phyloP scores from a whole-genome alignment of 2,888 invertebrate species.

The Encarsia formosa region DNA sequence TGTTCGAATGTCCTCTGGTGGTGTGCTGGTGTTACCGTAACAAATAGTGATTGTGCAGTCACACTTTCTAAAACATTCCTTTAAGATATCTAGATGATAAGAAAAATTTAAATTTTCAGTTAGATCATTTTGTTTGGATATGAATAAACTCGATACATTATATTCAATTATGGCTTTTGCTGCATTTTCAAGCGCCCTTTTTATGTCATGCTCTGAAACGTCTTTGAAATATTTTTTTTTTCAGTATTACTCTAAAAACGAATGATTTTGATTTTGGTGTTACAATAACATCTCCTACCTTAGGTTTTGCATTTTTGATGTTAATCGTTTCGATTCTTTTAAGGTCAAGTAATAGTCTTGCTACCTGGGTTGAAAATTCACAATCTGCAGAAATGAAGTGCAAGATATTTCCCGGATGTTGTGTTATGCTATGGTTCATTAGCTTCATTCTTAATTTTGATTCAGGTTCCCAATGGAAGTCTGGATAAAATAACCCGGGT shows the following conservation, averaged over 20 bases:
- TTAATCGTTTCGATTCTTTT: not conserved
- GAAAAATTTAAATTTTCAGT: constrained; percentile 1
- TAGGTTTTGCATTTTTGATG: not conserved
- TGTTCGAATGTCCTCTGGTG: constrained; percentile 1
- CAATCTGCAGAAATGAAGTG: constrained; percentile 6
- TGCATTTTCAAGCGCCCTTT: too few species aligned
- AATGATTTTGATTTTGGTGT: not conserved
- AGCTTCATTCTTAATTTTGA: not conserved
- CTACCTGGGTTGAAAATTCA: not conserved
- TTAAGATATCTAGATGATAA: not conserved
- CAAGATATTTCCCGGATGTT: not conserved
- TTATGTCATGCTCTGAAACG: not conserved
- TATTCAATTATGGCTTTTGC: not conserved
- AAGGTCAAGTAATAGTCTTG: not conserved
- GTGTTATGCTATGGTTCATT: not conserved
- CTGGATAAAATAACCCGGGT: not conserved
- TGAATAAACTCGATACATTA: not conserved
- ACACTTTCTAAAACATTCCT: not conserved
- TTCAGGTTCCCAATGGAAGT: not conserved
- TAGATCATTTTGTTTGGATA: not conserved
- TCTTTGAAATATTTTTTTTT: not conserved
- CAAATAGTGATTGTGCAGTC: not conserved
- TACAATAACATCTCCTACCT: not conserved
- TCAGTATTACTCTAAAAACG: not conserved
- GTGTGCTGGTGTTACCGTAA: not conserved